Conservation (phyloP, 2,888 invertebrate genomes). For the Eurytoma californica region DNA sequence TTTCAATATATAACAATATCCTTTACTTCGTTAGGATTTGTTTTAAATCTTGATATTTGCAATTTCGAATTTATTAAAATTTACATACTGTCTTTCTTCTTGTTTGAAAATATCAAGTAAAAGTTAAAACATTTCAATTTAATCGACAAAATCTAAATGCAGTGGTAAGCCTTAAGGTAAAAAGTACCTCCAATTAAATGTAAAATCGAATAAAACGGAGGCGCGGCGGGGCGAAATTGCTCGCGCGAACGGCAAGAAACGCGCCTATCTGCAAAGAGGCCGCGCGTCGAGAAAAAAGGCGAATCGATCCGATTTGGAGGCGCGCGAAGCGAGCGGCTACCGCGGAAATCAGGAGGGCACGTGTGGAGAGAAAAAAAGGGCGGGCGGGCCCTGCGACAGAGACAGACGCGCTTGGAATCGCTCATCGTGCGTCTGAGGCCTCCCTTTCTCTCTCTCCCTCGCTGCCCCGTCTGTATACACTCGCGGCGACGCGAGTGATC, state of each 20-base stretch:
- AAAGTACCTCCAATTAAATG: conserved; percentile 11
- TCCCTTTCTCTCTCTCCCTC: conserved; percentile 43
- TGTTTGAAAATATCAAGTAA: too few relatives aligned
- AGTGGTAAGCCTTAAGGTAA: not conserved
- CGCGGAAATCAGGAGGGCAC: conserved; percentile 34
- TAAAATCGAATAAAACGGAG: conserved; percentile 13
- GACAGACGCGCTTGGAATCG: conserved; percentile 71
- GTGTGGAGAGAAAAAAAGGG: conserved; percentile 57
- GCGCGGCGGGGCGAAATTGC: not conserved
- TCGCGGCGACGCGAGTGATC: conserved; percentile 59
- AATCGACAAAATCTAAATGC: not conserved
- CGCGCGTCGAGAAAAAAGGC: not conserved
- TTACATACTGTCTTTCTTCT: too few relatives aligned
- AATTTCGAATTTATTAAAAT: too few relatives aligned
- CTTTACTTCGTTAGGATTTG: too few relatives aligned
- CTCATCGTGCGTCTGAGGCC: conserved; percentile 65
- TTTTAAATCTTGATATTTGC: too few relatives aligned
- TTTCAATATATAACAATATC: too few relatives aligned
- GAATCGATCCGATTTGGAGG: conserved; percentile 32
- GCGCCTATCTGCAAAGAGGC: conserved; percentile 8
- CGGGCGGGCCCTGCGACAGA: conserved; percentile 63
- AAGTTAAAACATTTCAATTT: too few relatives aligned
- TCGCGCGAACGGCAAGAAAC: not conserved
- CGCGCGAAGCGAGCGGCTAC: not conserved
- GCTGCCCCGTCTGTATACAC: conserved; percentile 28